Evolutionary conservation across 2,888 invertebrate genomes (phyloP).

Genomic region (Caenorhabditis wallacei): DNA sequence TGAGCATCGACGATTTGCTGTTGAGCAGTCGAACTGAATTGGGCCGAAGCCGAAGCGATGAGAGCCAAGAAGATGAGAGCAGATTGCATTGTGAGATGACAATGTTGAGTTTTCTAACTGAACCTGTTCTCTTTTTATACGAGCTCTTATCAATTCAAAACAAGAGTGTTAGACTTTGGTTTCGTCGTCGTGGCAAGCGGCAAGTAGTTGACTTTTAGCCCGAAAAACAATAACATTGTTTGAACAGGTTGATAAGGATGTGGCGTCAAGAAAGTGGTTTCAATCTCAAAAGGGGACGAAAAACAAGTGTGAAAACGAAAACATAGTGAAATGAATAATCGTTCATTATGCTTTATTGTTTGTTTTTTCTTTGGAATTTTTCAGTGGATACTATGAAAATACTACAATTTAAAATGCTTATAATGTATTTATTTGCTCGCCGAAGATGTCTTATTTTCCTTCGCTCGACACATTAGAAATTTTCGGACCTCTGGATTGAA

Average conservation of each 20-base stretch:
- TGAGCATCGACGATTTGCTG: constrained; percentile 12
- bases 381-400: no score
- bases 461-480: background rate
- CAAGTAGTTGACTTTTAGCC: background rate
- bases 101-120: background rate
- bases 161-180: background rate
- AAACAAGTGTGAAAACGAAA: background rate
- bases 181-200: no score
- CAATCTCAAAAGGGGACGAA: background rate
- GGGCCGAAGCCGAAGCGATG: background rate
- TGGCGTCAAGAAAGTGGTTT: background rate
- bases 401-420: no score
- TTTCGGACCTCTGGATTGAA: constrained; percentile 32
- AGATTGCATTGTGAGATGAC: constrained; percentile 1
- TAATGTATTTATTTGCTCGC: no score
- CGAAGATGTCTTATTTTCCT: background rate
- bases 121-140: background rate
- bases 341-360: no score
- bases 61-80: constrained; percentile 5
- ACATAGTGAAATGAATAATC: no score
- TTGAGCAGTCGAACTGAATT: constrained; percentile 15
- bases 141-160: constrained; percentile 4
- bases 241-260: background rate
- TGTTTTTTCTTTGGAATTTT: no score
- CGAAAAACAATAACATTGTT: background rate